Evolutionary conservation across 2,113 vertebrate genomes (phyloP), one percentile per base, ranked within the genome.

Genomic region (Oreochromis tanganicae): DNA sequence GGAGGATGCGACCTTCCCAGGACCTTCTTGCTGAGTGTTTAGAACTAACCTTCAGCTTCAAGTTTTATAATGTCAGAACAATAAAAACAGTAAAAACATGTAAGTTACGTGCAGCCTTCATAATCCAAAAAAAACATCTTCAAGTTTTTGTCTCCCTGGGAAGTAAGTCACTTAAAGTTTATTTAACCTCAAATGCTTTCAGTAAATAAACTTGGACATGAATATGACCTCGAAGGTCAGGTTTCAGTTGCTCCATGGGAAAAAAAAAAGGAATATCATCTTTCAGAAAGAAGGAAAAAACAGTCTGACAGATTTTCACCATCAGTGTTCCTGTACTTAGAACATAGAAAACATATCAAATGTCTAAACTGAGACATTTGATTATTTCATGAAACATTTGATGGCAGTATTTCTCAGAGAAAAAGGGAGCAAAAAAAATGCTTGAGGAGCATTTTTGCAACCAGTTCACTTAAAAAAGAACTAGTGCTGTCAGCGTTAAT

Each of bases 251-350:
- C 21, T 32, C 54, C 78, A 36, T 14, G 17, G n/a, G 11, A 2
- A 38, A 55, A 21, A 61, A 52, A 13, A 52, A 32, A 83, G 34
- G 34, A 83, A 13, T 80, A 80, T 41, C 21, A 17, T 41, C 9
- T 81, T 80, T 90, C 85, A 90, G 34, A 46, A 11, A 34, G 29
- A 82, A 91, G 84, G 92, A 93, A 94, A 92, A 85, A 81, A 27
- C 34, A 0, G 16, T 21, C 11, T 38, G 11, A 36, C 21, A 80
- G 48, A 11, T 41, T 81, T 86, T 14, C 17, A 17, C 43, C 82
- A 10, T 54, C 68, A 43, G 34, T n/a, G 17, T 13, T 57, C 21
- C 79, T 82, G 56, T 21, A 7, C 55, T 82, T 38, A 10, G 52
- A 54, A 54, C 52, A 21, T 6, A 55, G n/a, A 55, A 9, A 21